These are phyloP conservation scores for Gymnorhina tibicen DNA, from an alignment of 2,113 vertebrate species.

Conservation along the genomic window DNA sequence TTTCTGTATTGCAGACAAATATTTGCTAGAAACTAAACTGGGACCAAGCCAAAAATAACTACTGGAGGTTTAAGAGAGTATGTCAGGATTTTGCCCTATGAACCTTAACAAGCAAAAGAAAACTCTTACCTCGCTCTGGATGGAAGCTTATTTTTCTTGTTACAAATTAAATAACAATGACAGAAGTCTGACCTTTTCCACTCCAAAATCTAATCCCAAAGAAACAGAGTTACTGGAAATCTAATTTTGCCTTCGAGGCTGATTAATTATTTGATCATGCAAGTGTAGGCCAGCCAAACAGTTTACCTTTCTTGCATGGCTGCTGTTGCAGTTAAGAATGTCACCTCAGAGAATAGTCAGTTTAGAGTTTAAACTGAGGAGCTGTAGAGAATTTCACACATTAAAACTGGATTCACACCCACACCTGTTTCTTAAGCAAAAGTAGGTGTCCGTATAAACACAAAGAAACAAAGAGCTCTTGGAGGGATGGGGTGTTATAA, in stretches of 20 bases:
- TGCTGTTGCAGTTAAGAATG: conserved; percentile 11
- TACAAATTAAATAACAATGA: conserved; percentile 41
- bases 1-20: not conserved
- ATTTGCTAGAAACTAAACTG: not conserved
- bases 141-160: conserved; percentile 16
- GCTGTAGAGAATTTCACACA: not conserved
- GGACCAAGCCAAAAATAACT: conserved; percentile 3
- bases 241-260: not conserved
- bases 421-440: conserved; percentile 10
- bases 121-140: not conserved
- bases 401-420: not conserved
- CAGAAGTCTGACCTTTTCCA: conserved; percentile 46
- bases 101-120: conserved; percentile 7
- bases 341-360: not conserved
- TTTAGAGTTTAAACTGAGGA: conserved; percentile 9
- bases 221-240: conserved; percentile 45
- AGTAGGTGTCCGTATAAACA: not conserved
- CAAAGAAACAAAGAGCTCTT: not conserved
- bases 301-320: conserved; percentile 11
- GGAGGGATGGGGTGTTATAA: not conserved
- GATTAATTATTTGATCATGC: conserved; percentile 52
- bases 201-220: conserved; percentile 42
- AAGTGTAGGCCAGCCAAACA: not conserved
- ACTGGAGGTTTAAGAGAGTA: not conserved
- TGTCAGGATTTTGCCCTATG: not conserved